Conservation (phyloP, 2,888 invertebrate genomes). For the Dynastes maya region DNA sequence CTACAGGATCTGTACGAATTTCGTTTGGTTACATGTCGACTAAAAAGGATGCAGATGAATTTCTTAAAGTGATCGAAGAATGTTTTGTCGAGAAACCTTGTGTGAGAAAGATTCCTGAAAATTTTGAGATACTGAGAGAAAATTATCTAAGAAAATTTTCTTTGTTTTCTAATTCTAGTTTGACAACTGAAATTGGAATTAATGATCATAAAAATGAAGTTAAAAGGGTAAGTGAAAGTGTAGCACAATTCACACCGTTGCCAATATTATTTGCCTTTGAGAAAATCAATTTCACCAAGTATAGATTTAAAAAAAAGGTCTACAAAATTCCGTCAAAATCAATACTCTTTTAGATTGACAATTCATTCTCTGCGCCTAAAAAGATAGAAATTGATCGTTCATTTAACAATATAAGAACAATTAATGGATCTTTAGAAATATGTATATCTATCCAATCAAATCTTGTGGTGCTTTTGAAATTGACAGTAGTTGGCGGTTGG, state of each 20-base stretch:
- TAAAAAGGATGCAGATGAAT: constrained; percentile 78
- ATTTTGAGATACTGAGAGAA: constrained; percentile 19
- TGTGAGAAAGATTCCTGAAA: constrained; percentile 62
- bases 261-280: too few relatives aligned
- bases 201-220: neutral
- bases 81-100: constrained; percentile 79
- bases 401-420: neutral
- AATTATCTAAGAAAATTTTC: constrained; percentile 48
- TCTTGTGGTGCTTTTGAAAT: constrained; percentile 89
- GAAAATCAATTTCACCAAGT: too few relatives aligned
- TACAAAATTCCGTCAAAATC: neutral
- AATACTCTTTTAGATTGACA: neutral
- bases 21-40: constrained; percentile 95
- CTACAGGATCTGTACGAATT: constrained; percentile 92
- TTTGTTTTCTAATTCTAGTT: neutral
- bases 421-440: constrained; percentile 60
- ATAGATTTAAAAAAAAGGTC: neutral
- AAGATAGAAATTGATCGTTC: neutral
- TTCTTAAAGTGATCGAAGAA: constrained; percentile 82
- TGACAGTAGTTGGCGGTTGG: constrained; percentile 80
- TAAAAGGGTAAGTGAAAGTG: constrained; percentile 2
- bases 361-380: neutral
- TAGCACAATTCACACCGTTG: neutral
- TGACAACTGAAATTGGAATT: neutral
- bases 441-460: constrained; percentile 89